Base-by-base conservation (phyloP, 2,888 invertebrate species). In the Belgica antarctica region DNA sequence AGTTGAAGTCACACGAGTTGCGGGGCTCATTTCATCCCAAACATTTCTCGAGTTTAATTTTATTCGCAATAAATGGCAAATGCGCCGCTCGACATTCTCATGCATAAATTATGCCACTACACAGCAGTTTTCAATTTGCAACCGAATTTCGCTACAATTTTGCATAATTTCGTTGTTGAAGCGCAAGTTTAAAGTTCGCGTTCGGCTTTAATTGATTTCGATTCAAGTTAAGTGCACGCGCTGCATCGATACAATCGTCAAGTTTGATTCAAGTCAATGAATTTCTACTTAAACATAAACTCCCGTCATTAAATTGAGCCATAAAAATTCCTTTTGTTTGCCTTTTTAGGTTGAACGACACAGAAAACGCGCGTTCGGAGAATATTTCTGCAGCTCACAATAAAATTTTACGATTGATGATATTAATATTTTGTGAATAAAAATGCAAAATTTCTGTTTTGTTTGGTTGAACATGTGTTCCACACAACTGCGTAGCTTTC, bases 401-500 rank as follows among this genome's bases (percentile, higher is more conserved):
- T n/a, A n/a, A 52, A 59, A 27, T 59, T 59, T 59, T 22, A 59
- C 15, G 25, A 59, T 15, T 25, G 27, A 59, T 59, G 27, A 25
- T 12, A 27, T 59, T 59, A 24, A 59, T 59, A 15, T 10, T 15
- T 25, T 17, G 25, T 1, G 27, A 59, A 22, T 10, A 52, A 52
- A 52, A 22, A 10, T 52, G 41, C 41, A 41, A 41, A 41, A 41
- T 41, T 41, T 12, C 41, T 8, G 17, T 46, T 19, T 24, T 17
- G 24, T 8, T 52, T 52, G 24, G 10, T 52, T 59, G 27, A 59
- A 59, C 59, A 59, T 59, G 59, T 59, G 59, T 59, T 59, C 27
- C 59, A 5, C 25, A 59, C 12, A 52, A 52, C 7, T 52, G 22
- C 5, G 12, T 7, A 52, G 52, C 52, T n/a, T n/a, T n/a, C n/a